Percentiles rank a stretch among this genome's conserved stretches.
Evolutionary conservation across 2,888 invertebrate species (phyloP).

Genomic region (Drosophila fungiperda): DNA sequence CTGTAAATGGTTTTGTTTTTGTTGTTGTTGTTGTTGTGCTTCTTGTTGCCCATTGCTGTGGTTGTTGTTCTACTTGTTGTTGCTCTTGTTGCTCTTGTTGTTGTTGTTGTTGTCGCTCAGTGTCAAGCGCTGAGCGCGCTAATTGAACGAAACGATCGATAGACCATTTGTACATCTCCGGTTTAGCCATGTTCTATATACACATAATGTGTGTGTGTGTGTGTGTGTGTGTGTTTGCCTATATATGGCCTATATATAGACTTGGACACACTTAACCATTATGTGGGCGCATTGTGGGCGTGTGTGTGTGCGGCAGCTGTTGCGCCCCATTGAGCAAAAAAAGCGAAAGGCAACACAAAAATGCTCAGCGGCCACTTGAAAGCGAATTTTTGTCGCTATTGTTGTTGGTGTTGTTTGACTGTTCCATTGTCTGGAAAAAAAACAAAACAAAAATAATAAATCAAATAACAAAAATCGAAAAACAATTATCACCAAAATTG

Average conservation of each 20-base stretch:
- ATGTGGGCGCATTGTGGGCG: slow-evolving; percentile 44
- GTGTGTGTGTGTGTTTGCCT: not conserved
- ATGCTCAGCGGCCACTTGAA: slow-evolving; percentile 61
- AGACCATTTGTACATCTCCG: slow-evolving; percentile 51
- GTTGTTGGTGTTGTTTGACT: slow-evolving; percentile 26
- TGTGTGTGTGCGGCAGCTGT: slow-evolving; percentile 65
- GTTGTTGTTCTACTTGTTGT: not conserved
- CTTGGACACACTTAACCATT: slow-evolving; percentile 39
- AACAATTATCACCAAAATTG: slow-evolving; percentile 58
- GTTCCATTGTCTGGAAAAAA: slow-evolving; percentile 30
- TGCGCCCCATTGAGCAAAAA: slow-evolving; percentile 71
- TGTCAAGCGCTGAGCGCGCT: slow-evolving; percentile 55
- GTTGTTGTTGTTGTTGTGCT: slow-evolving; percentile 9
- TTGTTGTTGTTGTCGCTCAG: slow-evolving; percentile 25
- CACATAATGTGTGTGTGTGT: slow-evolving; percentile 5
- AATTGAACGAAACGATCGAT: slow-evolving; percentile 72
- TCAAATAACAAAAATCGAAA: not conserved
- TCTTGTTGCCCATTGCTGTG: slow-evolving; percentile 27
- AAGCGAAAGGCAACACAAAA: slow-evolving; percentile 65
- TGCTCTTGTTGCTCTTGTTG: slow-evolving; percentile 8
- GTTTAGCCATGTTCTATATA: slow-evolving; percentile 23
- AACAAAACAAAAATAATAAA: not conserved
- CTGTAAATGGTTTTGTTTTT: slow-evolving; percentile 28
- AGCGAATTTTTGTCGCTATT: slow-evolving; percentile 54
- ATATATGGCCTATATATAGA: slow-evolving; percentile 37